Evolutionary conservation across 1,140 invertebrate genomes (phyloP), one percentile per base, ranked within the genome.

Genomic region (Acyrthosiphon pisum): DNA sequence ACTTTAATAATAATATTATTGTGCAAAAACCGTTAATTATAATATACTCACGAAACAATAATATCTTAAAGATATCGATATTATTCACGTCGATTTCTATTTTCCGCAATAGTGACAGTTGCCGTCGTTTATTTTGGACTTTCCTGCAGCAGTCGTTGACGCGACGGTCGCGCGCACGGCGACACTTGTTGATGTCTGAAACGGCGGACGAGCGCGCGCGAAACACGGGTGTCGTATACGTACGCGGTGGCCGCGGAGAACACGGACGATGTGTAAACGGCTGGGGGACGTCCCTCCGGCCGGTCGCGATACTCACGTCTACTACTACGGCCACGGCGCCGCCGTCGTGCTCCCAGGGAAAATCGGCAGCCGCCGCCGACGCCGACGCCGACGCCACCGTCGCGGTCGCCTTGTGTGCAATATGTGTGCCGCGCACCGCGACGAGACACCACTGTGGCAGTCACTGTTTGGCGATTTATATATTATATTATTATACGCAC

Each of bases 321-420:
- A 56, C 87, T 50, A 35, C 86, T 22, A 50, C 48, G 22, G 87
- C 22, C 88, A 53, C 50, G n/a, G 86, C 84, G 84, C 44, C 86
- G 86, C 86, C 35, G 50, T 37, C 50, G 35, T 26, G 50, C 50
- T 90, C 88, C 88, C 88, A 90, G 88, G 88, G 88, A 90, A 90
- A 90, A 41, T 90, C 88, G 50, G 88, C 88, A 37, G 50, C 88
- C 88, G 50, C 50, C n/a, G 35, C 50, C n/a, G 88, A 22, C 88
- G 41, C 50, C 50, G 86, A 18, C 86, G 46, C 86, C 44, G 46
- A 20, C 84, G 84, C 44, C 44, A 30, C 26, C 84, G 44, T 18
- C 84, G 87, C 48, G 18, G 35, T 8, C 26, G 35, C 44, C 41
- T 50, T 20, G 11, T 22, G 46, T 9, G 46, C 30, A 22, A 30